A percentile compares a stretch with the other conserved stretches of the same genome.
Evolutionary conservation across 2,888 invertebrate genomes (phyloP).

Genomic region (Sinhomidia bicolor): DNA sequence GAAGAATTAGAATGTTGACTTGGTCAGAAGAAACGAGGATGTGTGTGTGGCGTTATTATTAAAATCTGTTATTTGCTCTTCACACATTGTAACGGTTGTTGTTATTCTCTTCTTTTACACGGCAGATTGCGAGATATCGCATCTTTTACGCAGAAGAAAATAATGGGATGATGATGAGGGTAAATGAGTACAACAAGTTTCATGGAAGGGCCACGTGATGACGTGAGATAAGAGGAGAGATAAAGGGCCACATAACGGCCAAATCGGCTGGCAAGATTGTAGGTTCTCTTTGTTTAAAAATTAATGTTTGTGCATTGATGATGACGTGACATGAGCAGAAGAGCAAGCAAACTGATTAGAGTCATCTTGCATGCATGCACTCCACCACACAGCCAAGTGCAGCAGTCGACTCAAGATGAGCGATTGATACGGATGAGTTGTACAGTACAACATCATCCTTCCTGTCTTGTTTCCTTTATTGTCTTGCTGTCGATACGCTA

Average conservation of each 20-base stretch:
- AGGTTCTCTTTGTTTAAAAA: neutral
- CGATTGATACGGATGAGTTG: neutral
- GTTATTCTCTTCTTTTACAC: slow-evolving; percentile 40
- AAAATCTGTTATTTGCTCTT: slow-evolving; percentile 57
- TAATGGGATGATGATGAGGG: slow-evolving; percentile 1
- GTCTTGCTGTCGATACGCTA: neutral
- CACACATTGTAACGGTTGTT: slow-evolving; percentile 56
- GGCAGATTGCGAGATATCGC: slow-evolving; percentile 36
- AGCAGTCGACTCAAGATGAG: too few species aligned
- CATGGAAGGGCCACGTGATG: neutral
- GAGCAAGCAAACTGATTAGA: neutral
- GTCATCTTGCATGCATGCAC: neutral
- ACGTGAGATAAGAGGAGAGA: neutral
- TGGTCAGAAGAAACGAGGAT: neutral
- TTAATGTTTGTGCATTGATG: neutral
- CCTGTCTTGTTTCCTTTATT: neutral
- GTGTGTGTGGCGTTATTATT: neutral
- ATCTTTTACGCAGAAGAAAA: neutral
- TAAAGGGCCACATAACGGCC: neutral
- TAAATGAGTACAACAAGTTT: neutral
- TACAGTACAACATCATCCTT: neutral
- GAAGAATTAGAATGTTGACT: neutral
- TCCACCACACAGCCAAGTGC: too few species aligned
- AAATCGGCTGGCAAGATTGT: neutral
- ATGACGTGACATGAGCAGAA: neutral